These are phyloP conservation scores for Tipula helvola DNA, from an alignment of 2,888 invertebrate genomes.

Conservation along the genomic window DNA sequence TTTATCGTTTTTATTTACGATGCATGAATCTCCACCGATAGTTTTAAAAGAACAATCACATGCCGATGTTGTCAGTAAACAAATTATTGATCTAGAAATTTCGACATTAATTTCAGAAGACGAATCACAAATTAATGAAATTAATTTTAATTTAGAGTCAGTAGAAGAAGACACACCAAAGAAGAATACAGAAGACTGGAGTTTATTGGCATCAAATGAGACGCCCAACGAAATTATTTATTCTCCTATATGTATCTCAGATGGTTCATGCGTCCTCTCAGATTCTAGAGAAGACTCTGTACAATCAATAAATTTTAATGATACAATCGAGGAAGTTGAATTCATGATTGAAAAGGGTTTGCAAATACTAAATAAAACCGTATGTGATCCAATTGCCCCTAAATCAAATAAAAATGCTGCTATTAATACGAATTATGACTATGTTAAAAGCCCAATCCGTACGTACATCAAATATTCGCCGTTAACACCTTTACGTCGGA, in stretches of 20 bases:
- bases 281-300: background rate
- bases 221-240: background rate
- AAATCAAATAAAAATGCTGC: background rate
- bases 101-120: background rate
- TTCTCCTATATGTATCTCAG: background rate
- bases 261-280: background rate
- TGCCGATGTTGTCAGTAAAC: background rate
- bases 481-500: background rate
- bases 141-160: background rate
- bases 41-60: background rate
- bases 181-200: background rate
- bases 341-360: slow-evolving; percentile 12
- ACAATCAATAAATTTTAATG: slow-evolving; percentile 9
- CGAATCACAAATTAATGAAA: background rate
- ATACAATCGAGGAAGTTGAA: slow-evolving; percentile 12
- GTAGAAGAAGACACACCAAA: background rate
- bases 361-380: background rate
- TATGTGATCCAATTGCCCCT: background rate
- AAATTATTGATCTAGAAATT: background rate
- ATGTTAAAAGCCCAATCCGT: background rate
- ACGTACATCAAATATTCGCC: background rate
- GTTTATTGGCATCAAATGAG: background rate
- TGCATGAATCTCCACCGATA: background rate
- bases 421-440: background rate
- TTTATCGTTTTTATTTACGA: background rate